Evolutionary conservation across 2,888 invertebrate species (phyloP).

Genomic region (Idaea aversata): DNA sequence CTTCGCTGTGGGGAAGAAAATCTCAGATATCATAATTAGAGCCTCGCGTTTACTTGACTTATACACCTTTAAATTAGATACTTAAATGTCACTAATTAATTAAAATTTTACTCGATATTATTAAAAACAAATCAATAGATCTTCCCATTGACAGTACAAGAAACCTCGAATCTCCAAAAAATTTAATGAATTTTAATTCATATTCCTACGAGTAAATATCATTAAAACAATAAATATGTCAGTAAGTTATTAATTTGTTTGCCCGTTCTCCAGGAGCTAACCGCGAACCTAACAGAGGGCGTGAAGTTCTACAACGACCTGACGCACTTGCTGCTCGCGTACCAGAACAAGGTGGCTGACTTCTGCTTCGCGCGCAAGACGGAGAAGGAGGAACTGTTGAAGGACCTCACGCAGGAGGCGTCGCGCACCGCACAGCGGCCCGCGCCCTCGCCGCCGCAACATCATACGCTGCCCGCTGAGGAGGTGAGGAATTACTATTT

Average conservation of each 20-base stretch:
- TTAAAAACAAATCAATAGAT: too few relatives aligned
- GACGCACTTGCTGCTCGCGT: conserved; percentile 94
- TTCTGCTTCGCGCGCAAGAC: conserved; percentile 99
- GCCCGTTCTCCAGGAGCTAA: conserved; percentile 82
- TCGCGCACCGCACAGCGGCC: conserved; percentile 82
- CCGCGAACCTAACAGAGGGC: conserved; percentile 95
- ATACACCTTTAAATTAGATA: too few relatives aligned
- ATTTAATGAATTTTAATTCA: too few relatives aligned
- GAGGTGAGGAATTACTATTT: conserved; percentile 31
- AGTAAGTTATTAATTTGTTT: not conserved
- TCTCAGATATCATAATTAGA: not conserved
- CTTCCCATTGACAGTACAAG: too few relatives aligned
- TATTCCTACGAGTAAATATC: too few relatives aligned
- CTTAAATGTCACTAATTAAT: too few relatives aligned
- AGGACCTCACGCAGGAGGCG: conserved; percentile 93
- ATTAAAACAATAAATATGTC: too few relatives aligned
- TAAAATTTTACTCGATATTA: too few relatives aligned
- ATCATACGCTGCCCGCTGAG: conserved; percentile 29
- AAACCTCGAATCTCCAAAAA: too few relatives aligned
- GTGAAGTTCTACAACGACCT: conserved; percentile 97
- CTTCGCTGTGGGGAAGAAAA: too few relatives aligned
- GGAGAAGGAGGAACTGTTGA: conserved; percentile 98
- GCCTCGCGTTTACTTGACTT: too few relatives aligned
- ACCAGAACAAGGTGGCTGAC: conserved; percentile 98
- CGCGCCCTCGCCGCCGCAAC: conserved; percentile 50